Conservation (phyloP, 2,113 vertebrate species). For the Montifringilla adamsi region DNA sequence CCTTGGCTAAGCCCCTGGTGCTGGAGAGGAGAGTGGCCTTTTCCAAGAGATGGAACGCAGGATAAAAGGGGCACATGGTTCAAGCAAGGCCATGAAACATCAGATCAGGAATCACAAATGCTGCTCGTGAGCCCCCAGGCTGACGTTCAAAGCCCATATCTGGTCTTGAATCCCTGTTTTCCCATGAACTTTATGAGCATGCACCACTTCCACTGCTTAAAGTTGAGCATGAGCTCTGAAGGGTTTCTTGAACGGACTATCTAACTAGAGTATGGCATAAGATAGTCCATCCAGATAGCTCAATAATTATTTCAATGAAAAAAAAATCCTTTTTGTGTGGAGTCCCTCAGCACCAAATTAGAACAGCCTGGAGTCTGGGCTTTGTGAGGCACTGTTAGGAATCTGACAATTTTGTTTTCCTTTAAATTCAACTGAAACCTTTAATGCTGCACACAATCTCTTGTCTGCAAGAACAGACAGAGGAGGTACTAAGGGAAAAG, state of each 20-base stretch:
- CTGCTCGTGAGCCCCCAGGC: rapidly evolving
- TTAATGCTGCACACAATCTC: not conserved
- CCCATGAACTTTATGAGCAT: not conserved
- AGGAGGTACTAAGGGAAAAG: not conserved
- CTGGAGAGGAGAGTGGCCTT: not conserved
- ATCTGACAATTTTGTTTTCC: not conserved
- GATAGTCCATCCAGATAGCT: not conserved
- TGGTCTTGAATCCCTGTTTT: not conserved
- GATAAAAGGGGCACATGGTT: rapidly evolving
- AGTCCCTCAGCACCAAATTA: not conserved
- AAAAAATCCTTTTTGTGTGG: not conserved
- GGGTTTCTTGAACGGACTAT: not conserved
- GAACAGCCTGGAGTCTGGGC: not conserved
- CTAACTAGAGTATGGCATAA: not conserved
- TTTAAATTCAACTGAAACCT: not conserved
- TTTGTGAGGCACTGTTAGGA: not conserved
- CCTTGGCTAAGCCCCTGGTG: not conserved
- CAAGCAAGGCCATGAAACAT: rapidly evolving
- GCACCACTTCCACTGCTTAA: not conserved
- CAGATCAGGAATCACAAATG: not conserved
- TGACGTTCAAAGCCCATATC: not conserved
- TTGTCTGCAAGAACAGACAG: not conserved
- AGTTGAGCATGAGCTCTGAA: not conserved
- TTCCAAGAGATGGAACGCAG: not conserved
- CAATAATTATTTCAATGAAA: not conserved